Evolutionary conservation across 2,797 vertebrate genomes (phyloP).

Genomic region (Notamacropus eugenii): DNA sequence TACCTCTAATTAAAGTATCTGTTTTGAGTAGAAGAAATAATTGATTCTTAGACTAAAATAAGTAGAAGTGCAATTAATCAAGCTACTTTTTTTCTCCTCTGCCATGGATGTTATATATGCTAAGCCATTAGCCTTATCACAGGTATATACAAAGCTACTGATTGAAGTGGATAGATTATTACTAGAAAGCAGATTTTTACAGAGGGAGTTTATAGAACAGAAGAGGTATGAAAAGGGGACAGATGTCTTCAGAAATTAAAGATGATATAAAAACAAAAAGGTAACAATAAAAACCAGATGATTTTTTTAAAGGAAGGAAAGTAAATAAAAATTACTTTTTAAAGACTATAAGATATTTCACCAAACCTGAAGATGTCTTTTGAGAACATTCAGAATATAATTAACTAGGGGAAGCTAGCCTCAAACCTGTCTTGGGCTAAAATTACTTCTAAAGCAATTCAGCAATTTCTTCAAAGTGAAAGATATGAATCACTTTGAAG

Average conservation of each 20-base stretch:
- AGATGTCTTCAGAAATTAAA: not conserved
- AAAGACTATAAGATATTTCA: not conserved
- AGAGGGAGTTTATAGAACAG: not conserved
- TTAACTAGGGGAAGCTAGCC: not conserved
- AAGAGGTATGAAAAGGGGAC: not conserved
- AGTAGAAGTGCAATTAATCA: not conserved
- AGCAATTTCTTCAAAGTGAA: not conserved
- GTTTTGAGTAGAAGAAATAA: slow-evolving; percentile 17
- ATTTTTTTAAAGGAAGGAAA: not conserved
- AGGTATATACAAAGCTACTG: not conserved
- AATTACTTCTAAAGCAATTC: not conserved
- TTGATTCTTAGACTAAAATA: slow-evolving; percentile 23
- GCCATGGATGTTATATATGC: not conserved
- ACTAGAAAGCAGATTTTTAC: not conserved
- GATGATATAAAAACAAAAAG: not conserved
- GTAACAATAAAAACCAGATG: not conserved
- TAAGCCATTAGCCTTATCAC: not conserved
- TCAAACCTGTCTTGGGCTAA: not conserved
- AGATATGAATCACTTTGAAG: not conserved
- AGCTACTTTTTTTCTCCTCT: slow-evolving; percentile 31
- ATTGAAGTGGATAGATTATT: not conserved
- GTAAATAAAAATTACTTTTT: not conserved
- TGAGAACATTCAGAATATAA: not conserved
- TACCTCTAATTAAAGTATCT: not conserved
- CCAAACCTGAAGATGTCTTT: not conserved